Base-by-base conservation (phyloP, 2,888 invertebrate species). In the Phymatocera aterrima region DNA sequence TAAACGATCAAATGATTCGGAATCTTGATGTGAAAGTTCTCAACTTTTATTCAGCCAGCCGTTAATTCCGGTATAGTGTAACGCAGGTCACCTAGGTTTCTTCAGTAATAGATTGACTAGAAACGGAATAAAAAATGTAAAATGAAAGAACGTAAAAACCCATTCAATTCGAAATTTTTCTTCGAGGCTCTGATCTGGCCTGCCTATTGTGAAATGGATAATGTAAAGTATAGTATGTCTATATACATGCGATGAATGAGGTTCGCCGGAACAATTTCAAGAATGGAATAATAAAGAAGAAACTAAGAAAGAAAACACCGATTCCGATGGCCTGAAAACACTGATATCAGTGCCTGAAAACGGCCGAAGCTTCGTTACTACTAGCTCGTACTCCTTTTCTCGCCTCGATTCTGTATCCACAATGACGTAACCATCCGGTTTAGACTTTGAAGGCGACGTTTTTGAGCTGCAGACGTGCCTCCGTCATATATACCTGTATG, bases 351-450 rank as follows among this genome's bases (percentile, higher is more conserved):
- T n/a, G n/a, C n/a, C n/a, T n/a, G n/a, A n/a, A n/a, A n/a, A n/a
- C n/a, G 24, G 46, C 46, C 24, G 18, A 34, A 21, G 24, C 34
- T 21, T 43, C 43, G 68, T 68, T 24, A 68, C 46, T 28, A n/a
- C 15, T n/a, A 34, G 28, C 46, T 18, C 31, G 28, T 15, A 24
- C 21, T 34, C 60, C 61, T 64, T 8, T 5, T 18, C 60, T 28
- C 31, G 61, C 37, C 61, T 18, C 34, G 61, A 43, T 68, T 68
- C 43, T 46, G 68, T 68, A 68, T 46, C 15, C 18, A 46, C 46
- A 43, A 68, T 68, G 68, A 68, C 68, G 68, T 68, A 43, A 68
- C 46, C 24, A 68, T 68, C 68, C 68, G 68, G 68, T 68, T 68
- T 68, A 43, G 43, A 68, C 46, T 43, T 37, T 37, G n/a, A n/a